Evolutionary conservation across 2,113 vertebrate species (phyloP), one percentile per base, ranked within the genome.

Genomic region (Cinclus mexicanus): DNA sequence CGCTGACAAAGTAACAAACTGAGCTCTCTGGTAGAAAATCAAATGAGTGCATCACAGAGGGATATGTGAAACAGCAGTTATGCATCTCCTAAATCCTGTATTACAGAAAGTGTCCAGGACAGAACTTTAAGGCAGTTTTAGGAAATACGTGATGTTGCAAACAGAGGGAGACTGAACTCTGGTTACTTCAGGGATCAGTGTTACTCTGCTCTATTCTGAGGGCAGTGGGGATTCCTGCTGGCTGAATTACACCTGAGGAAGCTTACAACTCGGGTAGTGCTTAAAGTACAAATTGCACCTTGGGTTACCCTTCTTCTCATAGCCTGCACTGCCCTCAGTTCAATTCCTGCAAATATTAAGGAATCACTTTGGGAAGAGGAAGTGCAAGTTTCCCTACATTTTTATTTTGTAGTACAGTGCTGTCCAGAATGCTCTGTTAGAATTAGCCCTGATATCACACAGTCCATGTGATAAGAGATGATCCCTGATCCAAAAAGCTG

Each of bases 401-500:
- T 44, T 70, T 25, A 18, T 59, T 90, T 60, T 81, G 44, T 5
- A 2, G 39, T 72, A 12, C 6, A 15, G 11, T 50, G 75, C 31
- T 80, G 47, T 90, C 42, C 75, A 80, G 25, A 95, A 71, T 23
- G 31, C 41, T 83, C 21, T 59, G 37, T 77, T 68, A 59, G 87
- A 91, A 84, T 82, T 33, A 78, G 44, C 44, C 59, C 68, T 1
- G 57, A 81, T 93, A 64, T 65, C 69, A 53, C 55, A 94, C 65
- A 72, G 82, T 71, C 47, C 67, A 10, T 83, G 3, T 74, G 53
- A 24, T 74, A 41, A 80, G 85, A 78, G 69, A 61, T 81, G 37
- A 68, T 71, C 64, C 41, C 52, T 81, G 2, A 71, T 88, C 82
- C 92, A 56, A 94, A 89, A 90, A 95, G 64, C 81, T 94, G 60